Base-by-base conservation (phyloP, 2,888 invertebrate genomes). In the Chymomyza amoena region DNA sequence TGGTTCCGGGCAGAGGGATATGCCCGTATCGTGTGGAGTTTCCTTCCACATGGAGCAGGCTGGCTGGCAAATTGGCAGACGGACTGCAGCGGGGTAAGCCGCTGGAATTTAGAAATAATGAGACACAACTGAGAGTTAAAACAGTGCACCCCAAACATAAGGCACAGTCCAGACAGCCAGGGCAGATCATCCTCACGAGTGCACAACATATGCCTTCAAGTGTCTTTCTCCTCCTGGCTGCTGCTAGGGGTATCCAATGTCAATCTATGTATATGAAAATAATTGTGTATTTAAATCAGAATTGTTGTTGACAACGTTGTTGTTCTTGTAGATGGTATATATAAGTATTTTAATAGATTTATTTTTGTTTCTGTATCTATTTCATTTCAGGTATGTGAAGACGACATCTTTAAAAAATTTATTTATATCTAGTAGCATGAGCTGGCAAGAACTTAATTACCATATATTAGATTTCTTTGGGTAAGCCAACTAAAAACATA, bases 71-170 rank as follows among this genome's bases (percentile, higher is more conserved):
- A 78, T 79, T 78, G 78, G 73, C 78, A 69, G 57, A 54, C 62
- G 69, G 52, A 59, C 62, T 61, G 39, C 39, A 45, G 39, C 57
- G 20, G 54, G n/a, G 54, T 54, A 54, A 54, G 15, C 75, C 59
- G 64, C 69, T 75, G 77, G 80, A 82, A 82, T 86, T 82, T 87
- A 82, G 76, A 82, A 82, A 82, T 86, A 82, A 86, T 82, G 82
- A 86, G 87, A 77, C 87, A 61, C 82, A 84, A 77, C 81, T 77
- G 78, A 82, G 79, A 77, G 70, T 73, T 73, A 66, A 66, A 67
- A 64, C 61, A 68, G 45, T 25, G 20, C 57, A 57, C 25, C 57
- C 57, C 25, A 57, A 18, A 15, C 52, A 54, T 4, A 13, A 18
- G 52, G 5, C 57, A 57, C 6, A 28, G 15, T 57, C 57, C 56